Conservation (phyloP, 2,797 vertebrate genomes). For the Nyctibius grandis region DNA sequence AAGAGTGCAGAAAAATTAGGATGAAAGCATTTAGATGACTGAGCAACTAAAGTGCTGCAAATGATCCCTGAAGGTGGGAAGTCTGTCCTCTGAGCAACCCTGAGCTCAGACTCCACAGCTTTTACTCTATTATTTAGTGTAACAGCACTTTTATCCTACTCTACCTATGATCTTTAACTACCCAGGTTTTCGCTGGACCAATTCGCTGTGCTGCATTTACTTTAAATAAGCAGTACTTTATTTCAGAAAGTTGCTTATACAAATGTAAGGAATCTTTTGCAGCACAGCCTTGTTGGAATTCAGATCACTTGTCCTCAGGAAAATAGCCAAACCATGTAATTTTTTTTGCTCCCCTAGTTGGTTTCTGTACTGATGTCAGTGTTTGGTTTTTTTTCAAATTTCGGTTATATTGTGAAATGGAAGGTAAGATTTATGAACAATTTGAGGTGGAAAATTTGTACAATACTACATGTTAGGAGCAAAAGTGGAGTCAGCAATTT, state of each 20-base stretch:
- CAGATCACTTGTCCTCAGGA: background rate
- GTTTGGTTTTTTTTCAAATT: background rate
- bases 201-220: background rate
- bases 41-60: background rate
- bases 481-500: background rate
- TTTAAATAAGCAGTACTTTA: background rate
- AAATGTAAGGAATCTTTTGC: background rate
- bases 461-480: background rate
- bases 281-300: background rate
- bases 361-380: background rate
- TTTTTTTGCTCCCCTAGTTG: background rate
- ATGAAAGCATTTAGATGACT: background rate
- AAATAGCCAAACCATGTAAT: background rate
- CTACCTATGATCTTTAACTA: background rate
- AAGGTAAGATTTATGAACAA: background rate
- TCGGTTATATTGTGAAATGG: background rate
- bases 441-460: background rate
- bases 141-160: background rate
- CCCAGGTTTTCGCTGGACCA: background rate
- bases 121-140: background rate
- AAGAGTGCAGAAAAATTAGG: background rate
- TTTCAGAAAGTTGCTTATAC: background rate
- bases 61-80: background rate
- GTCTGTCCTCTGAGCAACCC: background rate
- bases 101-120: background rate